A percentile compares a stretch with the other conserved stretches of the same genome.
Evolutionary conservation across 2,113 vertebrate species (phyloP).

Genomic region (Melanerpes aurifrons): DNA sequence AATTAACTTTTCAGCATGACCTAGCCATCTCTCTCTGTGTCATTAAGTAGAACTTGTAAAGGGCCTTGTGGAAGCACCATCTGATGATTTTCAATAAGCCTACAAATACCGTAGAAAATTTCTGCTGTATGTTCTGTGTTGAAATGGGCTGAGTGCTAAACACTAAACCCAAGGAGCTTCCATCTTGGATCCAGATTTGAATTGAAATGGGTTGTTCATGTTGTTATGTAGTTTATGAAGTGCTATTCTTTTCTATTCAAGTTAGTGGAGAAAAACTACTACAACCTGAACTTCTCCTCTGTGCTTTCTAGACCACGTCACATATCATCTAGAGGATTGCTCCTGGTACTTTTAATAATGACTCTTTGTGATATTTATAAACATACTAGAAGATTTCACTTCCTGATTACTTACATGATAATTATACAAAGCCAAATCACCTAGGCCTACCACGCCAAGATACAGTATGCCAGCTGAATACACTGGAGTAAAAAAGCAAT

Average conservation of each 20-base stretch:
- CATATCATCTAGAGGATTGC: not conserved
- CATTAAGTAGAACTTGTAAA: conserved; percentile 8
- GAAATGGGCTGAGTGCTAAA: not conserved
- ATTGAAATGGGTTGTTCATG: not conserved
- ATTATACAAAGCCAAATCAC: conserved; percentile 15
- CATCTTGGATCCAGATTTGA: conserved; percentile 20
- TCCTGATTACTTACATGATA: conserved; percentile 37
- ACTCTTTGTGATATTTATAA: not conserved
- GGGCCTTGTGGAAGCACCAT: conserved; percentile 6
- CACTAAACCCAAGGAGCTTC: not conserved
- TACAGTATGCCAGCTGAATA: not conserved
- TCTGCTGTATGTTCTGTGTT: not conserved
- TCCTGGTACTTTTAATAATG: conserved; percentile 13
- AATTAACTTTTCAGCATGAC: conserved; percentile 5
- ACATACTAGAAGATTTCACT: not conserved
- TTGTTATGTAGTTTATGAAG: not conserved
- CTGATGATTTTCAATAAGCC: conserved; percentile 39
- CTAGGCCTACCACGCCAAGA: not conserved
- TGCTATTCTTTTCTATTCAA: not conserved
- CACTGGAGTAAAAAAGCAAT: conserved; percentile 14
- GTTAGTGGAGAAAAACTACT: conserved; percentile 6
- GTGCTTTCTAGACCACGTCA: not conserved
- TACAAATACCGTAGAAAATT: not conserved
- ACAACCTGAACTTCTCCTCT: not conserved
- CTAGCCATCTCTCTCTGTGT: not conserved